Evolutionary conservation across 1,140 invertebrate species (phyloP).

Genomic region (Meloidogyne chitwoodi): DNA sequence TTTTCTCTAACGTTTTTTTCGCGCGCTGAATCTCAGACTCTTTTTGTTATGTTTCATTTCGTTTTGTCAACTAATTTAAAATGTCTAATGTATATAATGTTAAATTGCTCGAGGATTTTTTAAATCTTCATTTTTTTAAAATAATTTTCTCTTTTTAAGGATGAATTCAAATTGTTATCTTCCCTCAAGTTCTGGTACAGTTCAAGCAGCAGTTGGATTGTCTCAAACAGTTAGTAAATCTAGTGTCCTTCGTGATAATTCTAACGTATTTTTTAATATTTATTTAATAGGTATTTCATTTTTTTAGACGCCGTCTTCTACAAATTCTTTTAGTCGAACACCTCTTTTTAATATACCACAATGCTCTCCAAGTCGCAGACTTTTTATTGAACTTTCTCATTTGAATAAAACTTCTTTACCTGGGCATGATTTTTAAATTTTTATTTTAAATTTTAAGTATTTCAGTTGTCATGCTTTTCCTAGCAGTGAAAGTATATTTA

Average conservation of each 20-base stretch:
- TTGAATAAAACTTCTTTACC: background rate
- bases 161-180: background rate
- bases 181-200: background rate
- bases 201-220: background rate
- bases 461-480: constrained; percentile 26
- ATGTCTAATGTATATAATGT: too few relatives aligned
- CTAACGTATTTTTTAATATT: too few relatives aligned
- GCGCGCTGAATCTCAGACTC: too few relatives aligned
- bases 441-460: background rate
- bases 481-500: constrained; percentile 33
- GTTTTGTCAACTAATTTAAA: too few relatives aligned
- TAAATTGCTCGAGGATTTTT: too few relatives aligned
- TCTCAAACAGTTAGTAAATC: background rate
- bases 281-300: too few relatives aligned
- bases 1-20: too few relatives aligned
- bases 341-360: background rate
- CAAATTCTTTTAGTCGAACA: too few relatives aligned
- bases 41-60: too few relatives aligned
- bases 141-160: too few relatives aligned
- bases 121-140: background rate
- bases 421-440: background rate
- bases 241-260: too few relatives aligned
- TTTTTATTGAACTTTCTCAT: background rate
- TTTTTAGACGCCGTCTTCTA: too few relatives aligned
- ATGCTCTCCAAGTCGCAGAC: background rate